These are phyloP conservation scores for Siphamia tubifer DNA, from an alignment of 2,113 vertebrate species.

Conservation along the genomic window DNA sequence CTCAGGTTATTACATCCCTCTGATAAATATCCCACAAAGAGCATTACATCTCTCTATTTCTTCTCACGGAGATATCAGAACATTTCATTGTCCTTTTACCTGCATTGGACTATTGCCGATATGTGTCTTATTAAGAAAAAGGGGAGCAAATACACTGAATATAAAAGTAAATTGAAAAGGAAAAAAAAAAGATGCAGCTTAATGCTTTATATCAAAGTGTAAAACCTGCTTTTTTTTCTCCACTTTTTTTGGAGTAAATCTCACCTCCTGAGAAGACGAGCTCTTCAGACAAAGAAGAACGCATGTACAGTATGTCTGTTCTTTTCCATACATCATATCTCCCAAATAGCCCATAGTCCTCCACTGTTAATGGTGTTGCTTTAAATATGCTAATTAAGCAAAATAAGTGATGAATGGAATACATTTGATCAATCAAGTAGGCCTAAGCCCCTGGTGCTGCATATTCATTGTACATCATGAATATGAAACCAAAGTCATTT, in stretches of 20 bases:
- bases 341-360: conserved; percentile 68
- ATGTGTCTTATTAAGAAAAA: background rate
- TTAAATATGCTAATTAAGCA: conserved; percentile 77
- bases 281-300: conserved; percentile 64
- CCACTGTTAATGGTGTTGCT: conserved; percentile 70
- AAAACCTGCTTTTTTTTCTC: conserved; percentile 9
- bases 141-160: background rate
- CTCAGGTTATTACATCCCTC: conserved; percentile 62
- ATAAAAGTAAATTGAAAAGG: no score
- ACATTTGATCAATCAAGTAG: conserved; percentile 80
- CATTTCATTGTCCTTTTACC: conserved; percentile 40
- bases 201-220: conserved; percentile 2
- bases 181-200: no score
- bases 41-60: conserved; percentile 22
- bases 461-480: conserved; percentile 80
- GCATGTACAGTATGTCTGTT: conserved; percentile 47
- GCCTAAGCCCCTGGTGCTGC: conserved; percentile 73
- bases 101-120: background rate
- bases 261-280: conserved; percentile 37
- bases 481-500: conserved; percentile 75
- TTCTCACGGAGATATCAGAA: conserved; percentile 16
- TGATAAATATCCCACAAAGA: conserved; percentile 55
- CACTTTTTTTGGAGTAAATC: conserved; percentile 32
- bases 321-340: conserved; percentile 62
- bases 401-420: conserved; percentile 79